phyloP scores from a whole-genome alignment of 2,797 vertebrate genomes.

The Anabacerthia variegaticeps region DNA sequence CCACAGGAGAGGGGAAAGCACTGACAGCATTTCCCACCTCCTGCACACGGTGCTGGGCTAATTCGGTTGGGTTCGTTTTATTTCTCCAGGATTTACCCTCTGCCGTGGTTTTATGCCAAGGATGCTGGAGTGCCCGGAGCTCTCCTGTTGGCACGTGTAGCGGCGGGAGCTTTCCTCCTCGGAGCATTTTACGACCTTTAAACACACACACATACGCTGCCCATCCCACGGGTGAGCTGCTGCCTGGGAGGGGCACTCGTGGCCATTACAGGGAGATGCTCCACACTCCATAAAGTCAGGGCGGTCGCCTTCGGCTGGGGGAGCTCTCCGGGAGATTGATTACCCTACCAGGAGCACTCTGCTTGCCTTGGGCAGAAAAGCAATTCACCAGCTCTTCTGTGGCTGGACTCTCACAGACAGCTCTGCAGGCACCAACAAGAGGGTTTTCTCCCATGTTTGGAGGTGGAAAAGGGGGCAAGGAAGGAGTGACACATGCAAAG shows the following conservation, averaged over 20 bases:
- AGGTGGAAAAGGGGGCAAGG: not conserved
- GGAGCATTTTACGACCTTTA: not conserved
- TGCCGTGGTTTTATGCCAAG: not conserved
- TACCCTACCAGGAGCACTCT: not conserved
- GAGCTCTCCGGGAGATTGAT: not conserved
- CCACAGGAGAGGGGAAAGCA: not conserved
- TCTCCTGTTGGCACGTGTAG: not conserved
- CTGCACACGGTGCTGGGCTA: not conserved
- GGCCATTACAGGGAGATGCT: not conserved
- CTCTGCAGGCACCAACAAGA: not conserved
- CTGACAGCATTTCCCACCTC: not conserved
- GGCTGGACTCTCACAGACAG: not conserved
- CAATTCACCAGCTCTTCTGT: not conserved
- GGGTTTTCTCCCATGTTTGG: not conserved
- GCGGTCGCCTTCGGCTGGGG: not conserved
- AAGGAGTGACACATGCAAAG: accelerated
- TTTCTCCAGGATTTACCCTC: not conserved
- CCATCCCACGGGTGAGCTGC: not conserved
- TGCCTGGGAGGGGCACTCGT: not conserved
- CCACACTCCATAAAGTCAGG: conserved; percentile 19
- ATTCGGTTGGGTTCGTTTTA: not conserved
- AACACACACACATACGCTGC: not conserved
- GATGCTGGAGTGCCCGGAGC: not conserved
- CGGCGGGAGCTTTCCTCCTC: not conserved
- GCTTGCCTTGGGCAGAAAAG: not conserved